phyloP scores from a whole-genome alignment of 2,888 invertebrate genomes.

The Sesia bembeciformis region DNA sequence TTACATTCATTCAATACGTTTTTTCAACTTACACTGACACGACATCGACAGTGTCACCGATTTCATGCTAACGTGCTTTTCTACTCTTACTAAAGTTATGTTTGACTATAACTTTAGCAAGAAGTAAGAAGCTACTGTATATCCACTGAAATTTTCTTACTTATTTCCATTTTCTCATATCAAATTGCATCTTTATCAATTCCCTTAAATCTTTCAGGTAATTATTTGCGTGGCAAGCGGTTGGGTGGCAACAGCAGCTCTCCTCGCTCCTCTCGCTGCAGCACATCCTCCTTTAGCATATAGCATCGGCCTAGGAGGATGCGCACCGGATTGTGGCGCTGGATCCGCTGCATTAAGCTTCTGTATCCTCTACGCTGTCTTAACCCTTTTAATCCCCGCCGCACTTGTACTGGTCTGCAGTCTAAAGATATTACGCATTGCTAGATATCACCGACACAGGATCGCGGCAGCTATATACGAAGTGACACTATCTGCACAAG shows the following conservation, averaged over 20 bases:
- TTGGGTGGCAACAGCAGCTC: slow-evolving; percentile 77
- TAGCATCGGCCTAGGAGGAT: slow-evolving; percentile 72
- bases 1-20: too few relatives aligned
- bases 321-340: slow-evolving; percentile 80
- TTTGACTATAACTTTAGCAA: too few relatives aligned
- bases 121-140: too few relatives aligned
- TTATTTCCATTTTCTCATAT: too few relatives aligned
- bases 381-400: slow-evolving; percentile 80
- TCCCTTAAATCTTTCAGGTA: slow-evolving; percentile 47
- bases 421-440: slow-evolving; percentile 79
- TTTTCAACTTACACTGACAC: too few relatives aligned
- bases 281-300: slow-evolving; percentile 63
- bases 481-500: slow-evolving; percentile 88
- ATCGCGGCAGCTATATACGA: slow-evolving; percentile 90
- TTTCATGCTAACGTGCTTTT: too few relatives aligned
- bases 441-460: slow-evolving; percentile 84
- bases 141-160: too few relatives aligned
- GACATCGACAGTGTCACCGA: too few relatives aligned
- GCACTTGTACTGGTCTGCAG: slow-evolving; percentile 82
- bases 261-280: slow-evolving; percentile 78
- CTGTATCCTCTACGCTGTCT: slow-evolving; percentile 76
- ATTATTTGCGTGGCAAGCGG: slow-evolving; percentile 78
- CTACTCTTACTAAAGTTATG: too few relatives aligned
- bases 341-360: slow-evolving; percentile 77
- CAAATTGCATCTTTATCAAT: too few relatives aligned